A percentile compares a stretch with the other conserved stretches of the same genome.
These are phyloP conservation scores for Nannoperca obscura DNA, from an alignment of 2,797 vertebrate species.

Conservation along the genomic window DNA sequence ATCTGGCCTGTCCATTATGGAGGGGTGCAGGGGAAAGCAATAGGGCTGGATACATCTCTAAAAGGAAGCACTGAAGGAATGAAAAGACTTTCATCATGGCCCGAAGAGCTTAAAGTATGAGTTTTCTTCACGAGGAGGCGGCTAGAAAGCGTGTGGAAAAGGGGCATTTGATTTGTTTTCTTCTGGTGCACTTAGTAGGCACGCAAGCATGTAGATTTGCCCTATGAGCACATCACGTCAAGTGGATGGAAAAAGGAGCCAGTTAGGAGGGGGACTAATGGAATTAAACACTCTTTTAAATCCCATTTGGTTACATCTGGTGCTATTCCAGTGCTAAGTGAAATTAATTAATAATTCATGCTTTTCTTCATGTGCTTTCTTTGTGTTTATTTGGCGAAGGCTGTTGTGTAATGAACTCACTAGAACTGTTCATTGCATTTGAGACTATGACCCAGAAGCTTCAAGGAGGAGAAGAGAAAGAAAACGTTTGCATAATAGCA, in stretches of 20 bases:
- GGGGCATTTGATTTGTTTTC: conserved; percentile 63
- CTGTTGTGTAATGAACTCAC: conserved; percentile 21
- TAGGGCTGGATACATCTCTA: conserved; percentile 28
- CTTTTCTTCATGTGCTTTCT: conserved; percentile 37
- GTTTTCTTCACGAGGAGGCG: conserved; percentile 51
- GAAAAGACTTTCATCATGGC: conserved; percentile 55
- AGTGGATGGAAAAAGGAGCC: conserved; percentile 42
- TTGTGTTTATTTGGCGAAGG: conserved; percentile 49
- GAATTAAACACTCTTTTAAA: conserved; percentile 53
- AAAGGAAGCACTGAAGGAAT: conserved; percentile 51
- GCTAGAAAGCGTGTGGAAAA: conserved; percentile 43
- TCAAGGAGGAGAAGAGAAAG: neutral
- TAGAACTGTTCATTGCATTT: conserved; percentile 25
- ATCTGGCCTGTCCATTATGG: conserved; percentile 63
- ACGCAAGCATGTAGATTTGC: conserved; percentile 41
- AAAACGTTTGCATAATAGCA: neutral
- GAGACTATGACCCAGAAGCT: conserved; percentile 38
- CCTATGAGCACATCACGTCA: conserved; percentile 35
- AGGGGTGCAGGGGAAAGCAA: conserved; percentile 29
- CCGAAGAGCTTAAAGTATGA: conserved; percentile 8
- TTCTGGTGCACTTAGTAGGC: conserved; percentile 63
- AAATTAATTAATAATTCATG: conserved; percentile 59
- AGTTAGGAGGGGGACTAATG: conserved; percentile 24
- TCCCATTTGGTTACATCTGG: conserved; percentile 65
- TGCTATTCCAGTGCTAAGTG: conserved; percentile 49